Percentiles rank a stretch among this genome's conserved stretches.
These are phyloP conservation scores for Leptestheria dahalacensis DNA, from an alignment of 1,140 invertebrate species.

Conservation along the genomic window DNA sequence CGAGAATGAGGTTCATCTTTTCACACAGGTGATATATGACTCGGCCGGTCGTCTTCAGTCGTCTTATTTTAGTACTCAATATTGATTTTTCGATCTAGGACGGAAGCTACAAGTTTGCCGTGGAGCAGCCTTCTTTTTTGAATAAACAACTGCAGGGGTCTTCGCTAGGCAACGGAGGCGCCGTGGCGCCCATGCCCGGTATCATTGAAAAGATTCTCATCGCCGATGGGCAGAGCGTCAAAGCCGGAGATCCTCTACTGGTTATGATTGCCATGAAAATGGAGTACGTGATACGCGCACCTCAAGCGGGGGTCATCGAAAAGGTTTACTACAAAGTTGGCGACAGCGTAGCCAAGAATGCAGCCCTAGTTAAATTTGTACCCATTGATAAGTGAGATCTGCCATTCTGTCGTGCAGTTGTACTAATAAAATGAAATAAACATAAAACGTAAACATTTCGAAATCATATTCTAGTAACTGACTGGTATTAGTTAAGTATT, in stretches of 20 bases:
- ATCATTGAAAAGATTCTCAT: constrained; percentile 83
- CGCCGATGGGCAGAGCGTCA: constrained; percentile 55
- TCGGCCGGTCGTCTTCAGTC: neutral
- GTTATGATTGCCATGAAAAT: constrained; percentile 99
- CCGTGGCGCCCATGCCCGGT: constrained; percentile 86
- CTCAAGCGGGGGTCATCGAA: constrained; percentile 54
- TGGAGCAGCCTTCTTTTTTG: constrained; percentile 29
- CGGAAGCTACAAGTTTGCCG: constrained; percentile 27
- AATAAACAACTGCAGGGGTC: constrained; percentile 19
- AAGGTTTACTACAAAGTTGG: constrained; percentile 56
- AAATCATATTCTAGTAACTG: neutral
- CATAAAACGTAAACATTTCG: too few species aligned
- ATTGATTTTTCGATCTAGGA: constrained; percentile 24
- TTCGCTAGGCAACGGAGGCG: constrained; percentile 29
- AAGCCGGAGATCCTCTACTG: constrained; percentile 66
- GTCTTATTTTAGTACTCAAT: neutral
- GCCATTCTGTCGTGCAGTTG: neutral
- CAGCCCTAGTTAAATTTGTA: constrained; percentile 37
- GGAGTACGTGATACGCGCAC: constrained; percentile 84
- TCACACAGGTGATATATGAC: constrained; percentile 26
- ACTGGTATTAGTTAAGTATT: neutral
- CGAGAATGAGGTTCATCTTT: constrained; percentile 30
- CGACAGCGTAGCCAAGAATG: constrained; percentile 67
- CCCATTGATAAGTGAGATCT: constrained; percentile 19
- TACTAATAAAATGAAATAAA: too few species aligned